These are phyloP conservation scores for Ctena decussata DNA, from an alignment of 2,888 invertebrate species.

Conservation along the genomic window DNA sequence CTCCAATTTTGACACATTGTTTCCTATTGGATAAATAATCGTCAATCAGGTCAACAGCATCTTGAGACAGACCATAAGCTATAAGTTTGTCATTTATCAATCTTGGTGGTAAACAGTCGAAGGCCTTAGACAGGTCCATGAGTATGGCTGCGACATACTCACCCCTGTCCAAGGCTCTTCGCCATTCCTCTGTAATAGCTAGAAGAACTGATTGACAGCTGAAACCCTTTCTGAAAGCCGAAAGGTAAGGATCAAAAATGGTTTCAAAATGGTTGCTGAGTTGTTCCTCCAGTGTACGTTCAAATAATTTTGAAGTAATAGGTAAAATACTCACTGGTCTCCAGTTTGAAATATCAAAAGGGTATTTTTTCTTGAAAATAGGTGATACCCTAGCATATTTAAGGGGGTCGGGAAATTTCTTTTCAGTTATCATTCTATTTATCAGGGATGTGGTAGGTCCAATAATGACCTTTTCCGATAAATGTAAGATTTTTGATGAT, in stretches of 20 bases:
- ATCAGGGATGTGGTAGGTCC: not conserved
- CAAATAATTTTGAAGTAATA: not conserved
- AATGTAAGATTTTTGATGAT: too few species aligned
- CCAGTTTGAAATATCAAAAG: not conserved
- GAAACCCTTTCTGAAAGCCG: not conserved
- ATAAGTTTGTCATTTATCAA: not conserved
- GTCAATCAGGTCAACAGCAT: not conserved
- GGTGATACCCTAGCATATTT: not conserved
- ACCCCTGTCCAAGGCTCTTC: not conserved
- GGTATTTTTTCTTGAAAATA: not conserved
- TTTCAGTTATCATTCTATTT: not conserved
- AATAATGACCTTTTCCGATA: not conserved
- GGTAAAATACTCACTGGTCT: not conserved
- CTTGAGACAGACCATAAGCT: not conserved
- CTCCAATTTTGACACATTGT: not conserved
- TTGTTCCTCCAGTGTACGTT: not conserved
- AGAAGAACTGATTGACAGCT: not conserved
- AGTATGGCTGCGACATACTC: not conserved
- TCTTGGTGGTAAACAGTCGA: not conserved
- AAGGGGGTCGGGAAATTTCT: not conserved
- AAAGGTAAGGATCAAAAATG: not conserved
- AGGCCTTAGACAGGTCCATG: not conserved
- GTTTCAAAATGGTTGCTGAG: not conserved
- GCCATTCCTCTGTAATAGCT: not conserved
- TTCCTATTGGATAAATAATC: not conserved